phyloP scores from a whole-genome alignment of 2,888 invertebrate species.

The Noctua fimbriata region DNA sequence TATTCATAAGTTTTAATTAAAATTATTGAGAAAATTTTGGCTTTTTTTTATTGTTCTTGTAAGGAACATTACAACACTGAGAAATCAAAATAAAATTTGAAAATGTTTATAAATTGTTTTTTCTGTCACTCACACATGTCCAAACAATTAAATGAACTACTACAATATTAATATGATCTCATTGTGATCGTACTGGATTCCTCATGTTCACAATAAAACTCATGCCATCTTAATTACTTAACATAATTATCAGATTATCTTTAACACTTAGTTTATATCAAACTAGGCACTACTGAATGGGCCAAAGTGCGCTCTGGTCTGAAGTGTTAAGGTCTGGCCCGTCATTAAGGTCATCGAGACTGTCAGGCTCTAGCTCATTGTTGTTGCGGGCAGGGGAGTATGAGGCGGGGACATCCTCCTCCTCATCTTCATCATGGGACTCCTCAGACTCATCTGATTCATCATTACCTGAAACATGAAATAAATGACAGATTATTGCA shows the following conservation, averaged over 20 bases:
- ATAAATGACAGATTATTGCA: background rate
- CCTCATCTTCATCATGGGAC: slow-evolving; percentile 91
- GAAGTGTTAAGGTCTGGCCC: slow-evolving; percentile 80
- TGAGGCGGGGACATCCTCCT: slow-evolving; percentile 87
- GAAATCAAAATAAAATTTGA: background rate
- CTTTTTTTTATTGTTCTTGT: slow-evolving; percentile 15
- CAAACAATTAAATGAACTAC: slow-evolving; percentile 1
- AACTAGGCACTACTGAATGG: slow-evolving; percentile 67
- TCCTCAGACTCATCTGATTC: slow-evolving; percentile 91
- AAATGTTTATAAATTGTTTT: background rate
- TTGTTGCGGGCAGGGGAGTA: slow-evolving; percentile 86
- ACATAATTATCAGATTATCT: background rate
- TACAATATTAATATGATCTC: background rate
- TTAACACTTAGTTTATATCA: slow-evolving; percentile 5
- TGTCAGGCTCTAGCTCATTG: slow-evolving; percentile 85
- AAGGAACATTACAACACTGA: background rate
- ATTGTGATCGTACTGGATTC: background rate
- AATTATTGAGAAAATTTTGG: slow-evolving; percentile 26
- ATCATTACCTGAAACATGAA: slow-evolving; percentile 83
- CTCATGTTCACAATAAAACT: background rate
- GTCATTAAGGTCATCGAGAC: slow-evolving; percentile 83
- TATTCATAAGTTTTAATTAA: slow-evolving; percentile 62
- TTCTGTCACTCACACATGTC: background rate
- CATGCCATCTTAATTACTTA: background rate
- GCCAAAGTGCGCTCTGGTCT: slow-evolving; percentile 83